Conservation (phyloP, 2,113 vertebrate genomes). For the Leptodactylus fuscus region DNA sequence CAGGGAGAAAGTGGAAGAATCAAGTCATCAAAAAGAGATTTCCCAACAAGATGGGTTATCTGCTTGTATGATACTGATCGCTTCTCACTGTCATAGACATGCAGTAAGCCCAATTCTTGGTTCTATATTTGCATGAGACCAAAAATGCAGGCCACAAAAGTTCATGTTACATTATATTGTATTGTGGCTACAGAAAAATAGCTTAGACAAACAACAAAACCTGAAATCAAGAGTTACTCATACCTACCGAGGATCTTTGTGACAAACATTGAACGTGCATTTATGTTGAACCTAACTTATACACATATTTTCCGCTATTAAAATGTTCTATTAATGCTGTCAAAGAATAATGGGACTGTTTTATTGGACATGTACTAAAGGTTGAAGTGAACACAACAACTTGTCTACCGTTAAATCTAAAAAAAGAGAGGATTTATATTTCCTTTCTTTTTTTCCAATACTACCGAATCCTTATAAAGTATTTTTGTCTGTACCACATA, state of each 20-base stretch:
- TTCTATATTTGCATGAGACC: background rate
- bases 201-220: background rate
- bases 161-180: background rate
- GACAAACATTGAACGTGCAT: background rate
- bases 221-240: background rate
- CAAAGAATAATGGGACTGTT: background rate
- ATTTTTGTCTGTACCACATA: background rate
- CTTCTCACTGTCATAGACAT: background rate
- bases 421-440: background rate
- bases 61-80: background rate
- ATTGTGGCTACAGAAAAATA: background rate
- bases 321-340: no score
- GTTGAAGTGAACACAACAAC: background rate
- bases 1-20: background rate
- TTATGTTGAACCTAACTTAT: background rate
- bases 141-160: background rate
- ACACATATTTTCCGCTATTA: background rate
- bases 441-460: background rate
- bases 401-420: no score
- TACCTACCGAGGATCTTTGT: background rate
- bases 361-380: no score
- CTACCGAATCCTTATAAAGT: background rate
- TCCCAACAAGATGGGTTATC: background rate
- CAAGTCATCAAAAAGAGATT: background rate
- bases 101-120: background rate